Percentiles rank a stretch among this genome's conserved stretches.
Evolutionary conservation across 2,797 vertebrate genomes (phyloP).

Genomic region (Rachycentron canadum): DNA sequence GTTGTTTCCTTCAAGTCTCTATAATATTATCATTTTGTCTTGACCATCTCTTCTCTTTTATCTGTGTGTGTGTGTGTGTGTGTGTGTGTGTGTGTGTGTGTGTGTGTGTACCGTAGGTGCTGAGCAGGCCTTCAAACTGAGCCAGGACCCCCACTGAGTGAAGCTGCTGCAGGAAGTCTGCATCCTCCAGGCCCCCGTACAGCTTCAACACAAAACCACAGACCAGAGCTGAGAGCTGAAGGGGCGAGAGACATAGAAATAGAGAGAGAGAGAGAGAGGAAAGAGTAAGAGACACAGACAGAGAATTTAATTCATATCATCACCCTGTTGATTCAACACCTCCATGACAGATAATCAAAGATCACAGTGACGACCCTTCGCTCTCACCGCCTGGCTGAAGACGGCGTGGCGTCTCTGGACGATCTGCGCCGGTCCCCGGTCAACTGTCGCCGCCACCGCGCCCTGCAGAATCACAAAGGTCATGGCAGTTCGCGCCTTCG

Average conservation of each 20-base stretch:
- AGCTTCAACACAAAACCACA: constrained; percentile 93
- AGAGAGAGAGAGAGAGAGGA: too few relatives aligned
- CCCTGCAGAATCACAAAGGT: constrained; percentile 93
- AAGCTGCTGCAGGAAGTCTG: constrained; percentile 91
- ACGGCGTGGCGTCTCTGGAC: constrained; percentile 91
- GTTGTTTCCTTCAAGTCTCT: too few relatives aligned
- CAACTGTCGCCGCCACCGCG: constrained; percentile 83
- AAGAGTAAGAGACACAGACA: too few relatives aligned
- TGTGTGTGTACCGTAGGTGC: constrained; percentile 91
- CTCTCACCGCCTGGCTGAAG: constrained; percentile 90
- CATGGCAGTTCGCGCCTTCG: constrained; percentile 89
- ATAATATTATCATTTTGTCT: too few relatives aligned
- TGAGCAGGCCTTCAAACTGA: constrained; percentile 94
- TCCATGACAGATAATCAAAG: too few relatives aligned
- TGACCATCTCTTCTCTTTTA: too few relatives aligned
- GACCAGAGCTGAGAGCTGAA: constrained; percentile 89
- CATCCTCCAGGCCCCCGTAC: constrained; percentile 86
- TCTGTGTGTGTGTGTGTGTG: constrained; percentile 26
- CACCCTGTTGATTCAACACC: too few relatives aligned
- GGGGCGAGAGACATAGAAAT: neutral
- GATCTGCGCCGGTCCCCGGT: constrained; percentile 87
- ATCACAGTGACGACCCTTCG: too few relatives aligned
- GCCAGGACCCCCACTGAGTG: constrained; percentile 89
- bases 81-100: constrained; percentile 48
- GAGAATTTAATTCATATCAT: too few relatives aligned